These are phyloP conservation scores for Nudaria mundana DNA, from an alignment of 2,888 invertebrate species.

Conservation along the genomic window DNA sequence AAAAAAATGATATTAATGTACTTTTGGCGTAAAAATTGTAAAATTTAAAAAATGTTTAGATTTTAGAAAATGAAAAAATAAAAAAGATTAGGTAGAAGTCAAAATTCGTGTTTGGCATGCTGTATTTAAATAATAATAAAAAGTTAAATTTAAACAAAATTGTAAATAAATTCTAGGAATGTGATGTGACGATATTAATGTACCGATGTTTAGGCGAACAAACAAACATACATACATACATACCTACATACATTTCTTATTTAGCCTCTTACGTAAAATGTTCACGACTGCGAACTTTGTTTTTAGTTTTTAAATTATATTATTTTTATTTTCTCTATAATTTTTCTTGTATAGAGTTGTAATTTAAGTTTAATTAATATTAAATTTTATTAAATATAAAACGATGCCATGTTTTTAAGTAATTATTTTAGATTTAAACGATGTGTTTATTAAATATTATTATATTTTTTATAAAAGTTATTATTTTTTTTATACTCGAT, in stretches of 20 bases:
- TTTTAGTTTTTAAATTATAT: slow-evolving; percentile 31
- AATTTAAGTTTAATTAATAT: slow-evolving; percentile 37
- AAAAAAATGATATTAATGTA: slow-evolving; percentile 58
- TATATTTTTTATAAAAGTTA: slow-evolving; percentile 79
- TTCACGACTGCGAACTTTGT: slow-evolving; percentile 50
- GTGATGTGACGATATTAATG: slow-evolving; percentile 70
- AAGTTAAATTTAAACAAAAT: slow-evolving; percentile 39
- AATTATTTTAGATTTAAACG: slow-evolving; percentile 66
- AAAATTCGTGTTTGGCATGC: slow-evolving; percentile 74
- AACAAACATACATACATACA: slow-evolving; percentile 36
- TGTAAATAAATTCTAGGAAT: slow-evolving; percentile 71
- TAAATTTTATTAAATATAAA: slow-evolving; percentile 48
- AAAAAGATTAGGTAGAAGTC: slow-evolving; percentile 68
- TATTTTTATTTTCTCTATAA: slow-evolving; percentile 28
- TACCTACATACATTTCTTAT: slow-evolving; percentile 34
- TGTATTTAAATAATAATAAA: slow-evolving; percentile 58
- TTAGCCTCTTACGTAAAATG: slow-evolving; percentile 34
- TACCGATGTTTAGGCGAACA: slow-evolving; percentile 65
- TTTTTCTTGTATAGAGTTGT: slow-evolving; percentile 40
- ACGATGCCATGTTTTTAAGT: slow-evolving; percentile 76
- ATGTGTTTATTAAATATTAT: slow-evolving; percentile 75
- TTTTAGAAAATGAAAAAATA: slow-evolving; percentile 54
- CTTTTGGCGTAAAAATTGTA: slow-evolving; percentile 70
- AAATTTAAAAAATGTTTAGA: slow-evolving; percentile 66
- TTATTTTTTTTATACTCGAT: slow-evolving; percentile 70